These are phyloP conservation scores for Anas platyrhynchos DNA, from an alignment of 2,113 vertebrate genomes.

Conservation along the genomic window DNA sequence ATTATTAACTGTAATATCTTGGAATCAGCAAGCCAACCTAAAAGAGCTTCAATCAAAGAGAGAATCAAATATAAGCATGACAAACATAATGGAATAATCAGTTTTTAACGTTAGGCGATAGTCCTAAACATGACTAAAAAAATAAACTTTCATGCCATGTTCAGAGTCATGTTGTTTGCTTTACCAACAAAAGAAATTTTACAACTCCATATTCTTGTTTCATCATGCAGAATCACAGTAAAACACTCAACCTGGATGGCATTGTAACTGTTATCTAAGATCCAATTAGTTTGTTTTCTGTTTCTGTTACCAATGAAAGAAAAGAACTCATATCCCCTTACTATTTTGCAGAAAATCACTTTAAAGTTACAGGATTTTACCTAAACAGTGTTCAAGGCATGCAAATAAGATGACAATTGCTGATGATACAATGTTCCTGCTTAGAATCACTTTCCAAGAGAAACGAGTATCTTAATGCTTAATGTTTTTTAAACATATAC, in stretches of 20 bases:
- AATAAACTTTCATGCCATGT: background rate
- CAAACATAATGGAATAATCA: background rate
- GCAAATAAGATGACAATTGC: background rate
- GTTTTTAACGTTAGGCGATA: background rate
- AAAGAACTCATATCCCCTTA: background rate
- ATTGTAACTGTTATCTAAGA: background rate
- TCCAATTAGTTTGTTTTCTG: background rate
- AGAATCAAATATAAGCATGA: background rate
- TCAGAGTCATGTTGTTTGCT: background rate
- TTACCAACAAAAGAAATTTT: constrained; percentile 23
- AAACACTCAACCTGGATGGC: background rate
- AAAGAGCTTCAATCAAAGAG: background rate
- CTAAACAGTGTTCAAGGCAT: background rate
- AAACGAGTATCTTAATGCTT: background rate
- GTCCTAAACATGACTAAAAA: background rate
- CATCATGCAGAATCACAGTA: background rate
- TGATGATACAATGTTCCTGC: background rate
- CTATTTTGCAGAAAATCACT: background rate
- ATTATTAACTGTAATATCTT: background rate
- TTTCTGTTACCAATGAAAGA: background rate
- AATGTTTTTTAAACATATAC: background rate
- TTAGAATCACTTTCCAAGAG: background rate
- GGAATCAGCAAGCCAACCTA: background rate
- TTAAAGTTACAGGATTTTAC: background rate
- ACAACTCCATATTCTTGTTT: background rate